phyloP scores from a whole-genome alignment of 2,113 vertebrate species.

The Diadophis punctatus region DNA sequence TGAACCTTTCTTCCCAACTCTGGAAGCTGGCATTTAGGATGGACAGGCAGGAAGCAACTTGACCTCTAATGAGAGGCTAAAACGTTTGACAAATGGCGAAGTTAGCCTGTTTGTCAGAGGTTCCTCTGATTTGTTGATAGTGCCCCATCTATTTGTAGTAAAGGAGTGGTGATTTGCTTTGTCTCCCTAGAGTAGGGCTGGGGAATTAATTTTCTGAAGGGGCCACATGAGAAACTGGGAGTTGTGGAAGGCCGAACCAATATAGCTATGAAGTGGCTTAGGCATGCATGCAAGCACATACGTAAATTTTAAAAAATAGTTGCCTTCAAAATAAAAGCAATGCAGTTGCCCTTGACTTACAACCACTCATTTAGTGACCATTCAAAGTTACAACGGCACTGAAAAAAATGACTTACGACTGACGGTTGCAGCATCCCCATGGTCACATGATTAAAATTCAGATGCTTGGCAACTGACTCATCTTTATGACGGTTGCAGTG shows the following conservation, averaged over 20 bases:
- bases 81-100: not conserved
- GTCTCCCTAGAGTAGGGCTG: not conserved
- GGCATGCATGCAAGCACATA: not conserved
- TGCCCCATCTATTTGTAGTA: not conserved
- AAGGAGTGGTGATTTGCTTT: not conserved
- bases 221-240: not conserved
- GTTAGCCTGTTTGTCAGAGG: not conserved
- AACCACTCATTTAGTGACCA: not conserved
- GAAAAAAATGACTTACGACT: not conserved
- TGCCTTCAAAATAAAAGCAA: too few relatives aligned
- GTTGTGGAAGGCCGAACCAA: not conserved
- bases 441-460: too few relatives aligned
- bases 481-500: too few relatives aligned
- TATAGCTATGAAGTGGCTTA: not conserved
- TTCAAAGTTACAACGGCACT: not conserved
- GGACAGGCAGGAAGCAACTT: not conserved
- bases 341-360: not conserved
- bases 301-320: too few relatives aligned
- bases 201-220: too few relatives aligned
- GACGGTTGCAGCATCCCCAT: too few relatives aligned
- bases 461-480: too few relatives aligned
- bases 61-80: not conserved
- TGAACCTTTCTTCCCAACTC: not conserved
- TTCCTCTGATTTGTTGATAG: too few relatives aligned
- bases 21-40: not conserved